Base-by-base conservation (phyloP, 2,113 vertebrate species). In the Sialia sialis region DNA sequence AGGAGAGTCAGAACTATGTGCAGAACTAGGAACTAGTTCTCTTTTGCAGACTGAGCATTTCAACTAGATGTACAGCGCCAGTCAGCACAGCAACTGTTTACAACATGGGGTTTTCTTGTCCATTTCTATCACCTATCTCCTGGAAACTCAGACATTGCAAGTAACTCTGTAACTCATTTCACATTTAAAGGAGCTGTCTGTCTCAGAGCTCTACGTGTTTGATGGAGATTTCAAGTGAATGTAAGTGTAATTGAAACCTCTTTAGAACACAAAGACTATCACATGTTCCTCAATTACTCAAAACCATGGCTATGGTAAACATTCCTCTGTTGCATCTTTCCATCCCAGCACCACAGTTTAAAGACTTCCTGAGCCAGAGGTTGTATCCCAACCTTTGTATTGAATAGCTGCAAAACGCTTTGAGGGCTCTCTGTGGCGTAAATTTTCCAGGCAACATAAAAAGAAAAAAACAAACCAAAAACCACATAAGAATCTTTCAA, bases 61-160 rank as follows among this genome's bases (percentile, higher is more conserved):
- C 29, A 67, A 6, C 13, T 58, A 30, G 23, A 56, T 6, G 15
- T 49, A 27, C 34, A 56, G 16, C 1, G 4, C 16, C 73, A 52
- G 17, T 54, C 36, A 74, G 15, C 52, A 77, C 11, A 77, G 38
- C 19, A 44, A 38, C 22, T 52, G 17, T 68, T 91, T 84, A 44
- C 15, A 67, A 32, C 17, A 32, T 7, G 5, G n/a, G 20, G 1
- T 0, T 1, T 11, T 27, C 44, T 41, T 41, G 36, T 16, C 44
- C 27, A 7, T 63, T 89, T 83, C 82, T 52, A 60, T 52, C 27
- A 36, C 16, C 44, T 32, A 59, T 21, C 49, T 76, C 67, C 51
- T 60, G 10, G 27, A 76, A 84, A 83, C 1, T 20, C 26, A 90
- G 43, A 48, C n/a, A 87, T 66, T 18, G 16, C 16, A 79, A 83